phyloP scores from a whole-genome alignment of 2,113 vertebrate species.

The Solenodon paradoxus region DNA sequence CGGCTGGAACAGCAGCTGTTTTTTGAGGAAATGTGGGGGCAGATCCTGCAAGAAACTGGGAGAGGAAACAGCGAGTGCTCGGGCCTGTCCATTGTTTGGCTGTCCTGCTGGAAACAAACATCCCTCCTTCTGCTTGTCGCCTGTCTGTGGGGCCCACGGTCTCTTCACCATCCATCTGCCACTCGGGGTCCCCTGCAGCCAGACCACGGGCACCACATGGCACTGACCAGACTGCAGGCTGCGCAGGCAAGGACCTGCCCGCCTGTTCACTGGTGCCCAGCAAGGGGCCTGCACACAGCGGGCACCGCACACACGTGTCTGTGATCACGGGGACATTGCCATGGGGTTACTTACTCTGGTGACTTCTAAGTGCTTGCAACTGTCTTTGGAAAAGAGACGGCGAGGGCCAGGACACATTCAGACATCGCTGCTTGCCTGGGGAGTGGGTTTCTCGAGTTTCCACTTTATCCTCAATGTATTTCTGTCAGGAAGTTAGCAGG shows the following conservation, averaged over 20 bases:
- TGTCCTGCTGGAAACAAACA: background rate
- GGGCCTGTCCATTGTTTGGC: background rate
- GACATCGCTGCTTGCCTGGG: background rate
- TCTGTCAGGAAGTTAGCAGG: background rate
- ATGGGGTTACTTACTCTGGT: background rate
- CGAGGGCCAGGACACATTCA: background rate
- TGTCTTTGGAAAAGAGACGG: background rate
- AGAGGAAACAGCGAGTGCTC: no score
- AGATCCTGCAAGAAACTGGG: background rate
- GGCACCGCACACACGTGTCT: fast-evolving
- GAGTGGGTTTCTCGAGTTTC: background rate
- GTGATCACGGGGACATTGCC: background rate
- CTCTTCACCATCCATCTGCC: background rate
- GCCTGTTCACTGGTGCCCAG: background rate
- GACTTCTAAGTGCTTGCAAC: background rate
- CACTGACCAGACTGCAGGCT: background rate
- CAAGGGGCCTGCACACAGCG: background rate
- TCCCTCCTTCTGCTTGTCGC: fast-evolving
- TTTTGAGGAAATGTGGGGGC: background rate
- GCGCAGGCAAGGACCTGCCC: background rate
- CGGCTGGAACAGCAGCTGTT: fast-evolving
- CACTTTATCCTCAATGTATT: background rate
- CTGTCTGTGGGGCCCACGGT: background rate
- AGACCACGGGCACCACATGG: background rate
- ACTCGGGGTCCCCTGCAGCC: no score